Percentiles rank a stretch among this genome's conserved stretches.
Conservation (phyloP, 92 coral and sea anemone species). For the Zoanthus gigantus region DNA sequence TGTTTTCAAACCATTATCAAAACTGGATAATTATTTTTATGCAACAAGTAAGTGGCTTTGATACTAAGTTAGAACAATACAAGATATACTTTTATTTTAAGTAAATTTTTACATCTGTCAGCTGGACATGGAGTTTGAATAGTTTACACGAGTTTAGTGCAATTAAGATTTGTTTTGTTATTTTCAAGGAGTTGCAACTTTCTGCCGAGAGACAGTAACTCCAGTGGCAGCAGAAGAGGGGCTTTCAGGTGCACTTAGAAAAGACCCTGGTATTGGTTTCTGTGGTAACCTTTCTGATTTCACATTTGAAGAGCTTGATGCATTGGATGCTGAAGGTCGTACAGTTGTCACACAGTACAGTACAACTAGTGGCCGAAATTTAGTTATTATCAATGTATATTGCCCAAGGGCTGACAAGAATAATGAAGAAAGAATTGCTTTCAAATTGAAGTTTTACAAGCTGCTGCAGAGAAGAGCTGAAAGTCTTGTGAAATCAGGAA, state of each 20-base stretch:
- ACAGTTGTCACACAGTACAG: constrained; percentile 85
- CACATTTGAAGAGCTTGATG: constrained; percentile 71
- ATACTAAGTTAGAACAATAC: too few relatives aligned
- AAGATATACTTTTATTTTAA: too few relatives aligned
- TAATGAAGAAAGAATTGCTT: constrained; percentile 88
- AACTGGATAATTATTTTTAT: too few relatives aligned
- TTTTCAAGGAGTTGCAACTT: constrained; percentile 91
- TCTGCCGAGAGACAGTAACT: constrained; percentile 82
- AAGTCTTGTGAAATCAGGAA: constrained; percentile 73
- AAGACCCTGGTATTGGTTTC: constrained; percentile 71
- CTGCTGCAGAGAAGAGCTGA: constrained; percentile 85
- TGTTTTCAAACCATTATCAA: too few relatives aligned
- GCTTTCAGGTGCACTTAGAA: constrained; percentile 58
- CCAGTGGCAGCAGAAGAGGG: constrained; percentile 95
- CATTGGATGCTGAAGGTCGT: constrained; percentile 92
- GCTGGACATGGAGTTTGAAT: too few relatives aligned
- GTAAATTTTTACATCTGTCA: too few relatives aligned
- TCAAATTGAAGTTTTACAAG: constrained; percentile 82
- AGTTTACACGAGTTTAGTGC: too few relatives aligned
- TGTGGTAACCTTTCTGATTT: constrained; percentile 70
- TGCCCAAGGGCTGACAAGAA: constrained; percentile 97
- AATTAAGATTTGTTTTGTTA: not conserved
- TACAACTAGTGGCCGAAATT: constrained; percentile 59
- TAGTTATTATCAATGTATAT: constrained; percentile 91
- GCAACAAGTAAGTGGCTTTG: too few relatives aligned